Evolutionary conservation across 2,888 invertebrate species (phyloP), one percentile per base, ranked within the genome.

Genomic region (Eulithis prunata): DNA sequence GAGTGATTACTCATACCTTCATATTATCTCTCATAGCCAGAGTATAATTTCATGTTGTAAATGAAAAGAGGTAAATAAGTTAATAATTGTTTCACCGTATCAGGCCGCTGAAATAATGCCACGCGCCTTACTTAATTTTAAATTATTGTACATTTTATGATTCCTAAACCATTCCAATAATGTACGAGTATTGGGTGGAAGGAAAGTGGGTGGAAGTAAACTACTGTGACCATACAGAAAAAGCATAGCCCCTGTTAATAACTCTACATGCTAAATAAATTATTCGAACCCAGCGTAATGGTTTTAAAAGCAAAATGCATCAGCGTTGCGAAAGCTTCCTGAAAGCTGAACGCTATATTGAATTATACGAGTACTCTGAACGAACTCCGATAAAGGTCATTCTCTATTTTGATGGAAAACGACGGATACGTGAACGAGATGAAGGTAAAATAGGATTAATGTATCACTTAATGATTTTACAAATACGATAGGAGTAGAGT

Each of bases 361-460:
- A 67, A 65, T 71, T 69, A 64, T 5, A 32, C 32, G 32, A 32
- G 32, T 32, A 11, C 58, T 64, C 62, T 60, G 69, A 69, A 57
- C 28, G 71, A 32, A 32, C 32, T 32, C 62, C 67, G 66, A 71
- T 62, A 69, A 73, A 64, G 67, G 56, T 70, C 69, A 61, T 69
- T 70, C 13, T 45, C 14, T 59, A 6, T 56, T n/a, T 56, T 46
- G 62, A 21, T 21, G 21, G 21, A 64, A 69, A 74, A 71, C 5
- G 32, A 28, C 41, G 46, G 32, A 56, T 46, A 57, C 32, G 46
- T 46, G 28, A 57, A 32, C 12, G 13, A 46, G 43, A 32, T 3
- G 4, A 32, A 13, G 21, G 13, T 28, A 13, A 46, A 57, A 57
- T 47, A 12, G 11, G 12, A 47, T 57, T 47, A 57, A 21, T 6